Evolutionary conservation across 2,888 invertebrate genomes (phyloP).

Genomic region (Lycophotia porphyrea): DNA sequence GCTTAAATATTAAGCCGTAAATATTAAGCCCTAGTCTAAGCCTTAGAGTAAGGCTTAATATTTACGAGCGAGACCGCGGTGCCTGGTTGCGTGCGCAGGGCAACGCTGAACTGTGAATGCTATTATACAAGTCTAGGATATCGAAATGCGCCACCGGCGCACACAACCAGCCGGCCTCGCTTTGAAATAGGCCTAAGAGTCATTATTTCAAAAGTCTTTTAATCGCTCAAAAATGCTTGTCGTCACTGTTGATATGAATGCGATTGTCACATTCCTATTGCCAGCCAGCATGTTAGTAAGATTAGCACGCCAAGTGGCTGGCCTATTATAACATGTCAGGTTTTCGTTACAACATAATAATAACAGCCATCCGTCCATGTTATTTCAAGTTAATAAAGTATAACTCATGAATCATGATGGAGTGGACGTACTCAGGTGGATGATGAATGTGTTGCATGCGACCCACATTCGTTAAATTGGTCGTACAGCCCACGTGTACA

Average conservation of each 20-base stretch:
- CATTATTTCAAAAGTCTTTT: too few relatives aligned
- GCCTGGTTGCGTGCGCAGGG: neutral
- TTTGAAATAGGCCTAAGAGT: neutral
- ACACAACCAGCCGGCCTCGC: neutral
- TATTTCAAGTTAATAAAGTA: constrained; percentile 29
- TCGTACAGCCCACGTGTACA: neutral
- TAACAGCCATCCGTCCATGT: neutral
- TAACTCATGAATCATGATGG: constrained; percentile 45
- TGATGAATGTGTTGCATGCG: constrained; percentile 47
- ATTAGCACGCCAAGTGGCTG: neutral
- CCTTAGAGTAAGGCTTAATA: neutral
- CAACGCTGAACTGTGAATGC: neutral
- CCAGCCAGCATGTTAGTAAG: neutral
- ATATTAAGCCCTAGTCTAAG: too few relatives aligned
- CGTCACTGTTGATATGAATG: neutral
- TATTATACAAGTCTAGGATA: neutral
- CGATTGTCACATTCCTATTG: neutral
- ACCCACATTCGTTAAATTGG: constrained; percentile 27
- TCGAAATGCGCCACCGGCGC: neutral
- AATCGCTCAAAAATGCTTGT: too few relatives aligned
- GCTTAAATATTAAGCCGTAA: too few relatives aligned
- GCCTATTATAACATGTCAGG: neutral
- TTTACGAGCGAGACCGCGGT: neutral
- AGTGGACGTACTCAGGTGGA: constrained; percentile 17
- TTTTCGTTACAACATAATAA: constrained; percentile 8